phyloP scores from a whole-genome alignment of 2,113 vertebrate genomes.

The Hemicordylus capensis region DNA sequence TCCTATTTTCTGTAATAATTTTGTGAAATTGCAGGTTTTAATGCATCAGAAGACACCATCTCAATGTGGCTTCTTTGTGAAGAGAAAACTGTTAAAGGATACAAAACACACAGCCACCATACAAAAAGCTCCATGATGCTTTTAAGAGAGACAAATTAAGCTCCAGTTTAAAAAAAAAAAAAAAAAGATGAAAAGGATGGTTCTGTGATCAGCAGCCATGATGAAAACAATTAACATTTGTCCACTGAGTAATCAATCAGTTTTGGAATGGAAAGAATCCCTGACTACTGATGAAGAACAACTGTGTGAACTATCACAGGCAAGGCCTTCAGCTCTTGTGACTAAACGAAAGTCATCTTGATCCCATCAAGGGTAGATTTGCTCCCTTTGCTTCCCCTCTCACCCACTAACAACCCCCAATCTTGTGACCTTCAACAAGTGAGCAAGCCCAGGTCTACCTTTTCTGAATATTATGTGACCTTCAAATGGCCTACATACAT shows the following conservation, averaged over 20 bases:
- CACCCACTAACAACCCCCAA: constrained; percentile 21
- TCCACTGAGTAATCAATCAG: constrained; percentile 90
- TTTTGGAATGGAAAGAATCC: constrained; percentile 88
- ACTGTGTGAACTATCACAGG: constrained; percentile 74
- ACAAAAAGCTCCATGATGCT: constrained; percentile 26
- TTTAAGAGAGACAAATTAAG: constrained; percentile 39
- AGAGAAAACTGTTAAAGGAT: constrained; percentile 64
- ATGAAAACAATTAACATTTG: constrained; percentile 96
- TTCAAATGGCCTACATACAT: constrained; percentile 40
- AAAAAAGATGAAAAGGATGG: constrained; percentile 73
- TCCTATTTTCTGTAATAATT: constrained; percentile 54
- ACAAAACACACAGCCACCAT: constrained; percentile 64
- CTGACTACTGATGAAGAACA: constrained; percentile 82
- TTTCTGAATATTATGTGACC: constrained; percentile 39
- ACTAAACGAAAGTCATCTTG: constrained; percentile 81
- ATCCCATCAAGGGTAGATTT: constrained; percentile 75
- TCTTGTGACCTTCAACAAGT: constrained; percentile 50
- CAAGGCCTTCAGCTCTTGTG: constrained; percentile 66
- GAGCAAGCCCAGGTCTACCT: constrained; percentile 34
- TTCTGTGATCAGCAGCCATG: constrained; percentile 76
- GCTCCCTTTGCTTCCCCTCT: background rate
- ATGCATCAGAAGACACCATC: constrained; percentile 41
- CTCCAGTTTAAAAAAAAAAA: constrained; percentile 66
- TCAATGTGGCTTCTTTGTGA: constrained; percentile 59
- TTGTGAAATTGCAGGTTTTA: constrained; percentile 40